These are phyloP conservation scores for Oncorhynchus gorbuscha DNA, from an alignment of 2,113 vertebrate species.

Conservation along the genomic window DNA sequence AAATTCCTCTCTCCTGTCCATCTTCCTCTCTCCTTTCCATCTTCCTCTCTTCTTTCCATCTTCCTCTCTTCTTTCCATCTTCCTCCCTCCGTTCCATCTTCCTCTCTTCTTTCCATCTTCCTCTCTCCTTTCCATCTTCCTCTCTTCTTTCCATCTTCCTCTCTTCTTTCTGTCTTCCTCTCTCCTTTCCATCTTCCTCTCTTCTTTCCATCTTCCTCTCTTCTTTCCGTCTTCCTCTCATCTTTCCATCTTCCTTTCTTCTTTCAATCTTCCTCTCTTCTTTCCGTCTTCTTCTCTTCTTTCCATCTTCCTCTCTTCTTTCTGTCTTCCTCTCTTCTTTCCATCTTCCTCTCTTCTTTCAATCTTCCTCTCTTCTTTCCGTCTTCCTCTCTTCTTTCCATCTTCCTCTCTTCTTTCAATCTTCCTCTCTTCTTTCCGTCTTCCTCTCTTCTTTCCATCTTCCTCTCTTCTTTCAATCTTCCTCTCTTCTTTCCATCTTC, in stretches of 20 bases:
- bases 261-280: conserved; percentile 16
- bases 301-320: too few species aligned
- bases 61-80: background rate
- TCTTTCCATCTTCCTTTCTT: conserved; percentile 10
- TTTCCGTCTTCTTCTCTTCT: background rate
- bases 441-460: background rate
- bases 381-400: background rate
- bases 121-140: conserved; percentile 10
- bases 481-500: background rate
- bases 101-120: background rate
- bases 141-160: background rate
- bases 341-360: background rate
- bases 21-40: background rate
- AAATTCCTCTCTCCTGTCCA: background rate
- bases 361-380: conserved; percentile 11
- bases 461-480: conserved; percentile 3
- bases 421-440: conserved; percentile 2
- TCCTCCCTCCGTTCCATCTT: conserved; percentile 4
- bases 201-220: background rate
- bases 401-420: conserved; percentile 18
- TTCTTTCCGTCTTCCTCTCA: too few species aligned
- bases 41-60: conserved; percentile 5
- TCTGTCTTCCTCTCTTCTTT: conserved; percentile 13
- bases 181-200: conserved; percentile 9
- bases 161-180: conserved; percentile 1